These are phyloP conservation scores for Scolopax rusticola DNA, from an alignment of 2,797 vertebrate genomes.

Conservation along the genomic window DNA sequence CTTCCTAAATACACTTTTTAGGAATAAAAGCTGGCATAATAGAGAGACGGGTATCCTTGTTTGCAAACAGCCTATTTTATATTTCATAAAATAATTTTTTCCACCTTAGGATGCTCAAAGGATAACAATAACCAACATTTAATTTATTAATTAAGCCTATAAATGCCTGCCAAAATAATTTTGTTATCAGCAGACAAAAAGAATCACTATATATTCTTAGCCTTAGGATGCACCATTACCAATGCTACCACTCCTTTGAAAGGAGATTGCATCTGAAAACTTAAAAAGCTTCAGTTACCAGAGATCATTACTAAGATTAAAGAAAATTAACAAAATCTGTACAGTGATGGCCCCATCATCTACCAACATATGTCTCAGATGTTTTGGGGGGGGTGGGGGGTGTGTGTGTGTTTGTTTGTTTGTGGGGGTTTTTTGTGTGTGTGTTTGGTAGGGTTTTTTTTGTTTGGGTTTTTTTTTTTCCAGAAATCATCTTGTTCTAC, in stretches of 20 bases:
- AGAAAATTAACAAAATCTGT: background rate
- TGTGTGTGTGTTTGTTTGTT: too few relatives aligned
- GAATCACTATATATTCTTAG: background rate
- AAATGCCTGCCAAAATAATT: background rate
- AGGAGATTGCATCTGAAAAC: background rate
- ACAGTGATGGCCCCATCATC: background rate
- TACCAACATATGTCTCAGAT: background rate
- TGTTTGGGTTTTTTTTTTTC: background rate
- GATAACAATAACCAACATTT: background rate
- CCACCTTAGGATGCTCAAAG: background rate
- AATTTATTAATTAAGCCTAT: background rate
- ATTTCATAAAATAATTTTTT: background rate
- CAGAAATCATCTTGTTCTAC: background rate
- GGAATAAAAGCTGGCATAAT: background rate
- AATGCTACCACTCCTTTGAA: background rate
- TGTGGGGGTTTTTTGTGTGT: too few relatives aligned
- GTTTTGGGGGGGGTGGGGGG: too few relatives aligned
- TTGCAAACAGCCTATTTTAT: background rate
- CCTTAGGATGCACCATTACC: background rate
- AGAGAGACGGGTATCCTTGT: background rate
- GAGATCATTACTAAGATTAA: fast-evolving
- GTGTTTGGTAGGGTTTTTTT: too few relatives aligned
- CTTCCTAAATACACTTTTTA: background rate
- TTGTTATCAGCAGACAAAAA: background rate
- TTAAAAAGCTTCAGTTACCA: background rate